phyloP scores from a whole-genome alignment of 2,113 vertebrate species.

The Trinectes maculatus region DNA sequence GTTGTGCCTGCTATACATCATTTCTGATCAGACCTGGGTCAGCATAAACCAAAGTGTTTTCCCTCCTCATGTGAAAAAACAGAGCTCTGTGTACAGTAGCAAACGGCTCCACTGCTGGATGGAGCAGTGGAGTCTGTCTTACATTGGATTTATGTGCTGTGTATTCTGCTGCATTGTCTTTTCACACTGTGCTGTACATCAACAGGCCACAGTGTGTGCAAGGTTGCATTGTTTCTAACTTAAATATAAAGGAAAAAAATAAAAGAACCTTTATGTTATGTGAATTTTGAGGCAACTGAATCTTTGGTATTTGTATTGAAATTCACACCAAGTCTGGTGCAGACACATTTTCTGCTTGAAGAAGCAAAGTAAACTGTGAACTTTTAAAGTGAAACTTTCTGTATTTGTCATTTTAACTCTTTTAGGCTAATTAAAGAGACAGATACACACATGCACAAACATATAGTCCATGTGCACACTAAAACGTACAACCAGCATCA shows the following conservation, averaged over 20 bases:
- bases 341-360: constrained; percentile 25
- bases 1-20: constrained; percentile 76
- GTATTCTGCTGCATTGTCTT: constrained; percentile 42
- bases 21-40: constrained; percentile 79
- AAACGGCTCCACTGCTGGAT: constrained; percentile 43
- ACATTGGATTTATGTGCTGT: constrained; percentile 67
- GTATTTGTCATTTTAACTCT: constrained; percentile 24
- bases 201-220: constrained; percentile 24
- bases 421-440: constrained; percentile 6
- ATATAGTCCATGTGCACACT: constrained; percentile 22
- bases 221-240: constrained; percentile 16
- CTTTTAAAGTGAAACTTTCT: constrained; percentile 41
- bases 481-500: constrained; percentile 49
- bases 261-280: constrained; percentile 33
- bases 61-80: constrained; percentile 44
- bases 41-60: constrained; percentile 72
- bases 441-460: constrained; percentile 8
- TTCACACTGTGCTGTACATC: constrained; percentile 57
- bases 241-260: constrained; percentile 1
- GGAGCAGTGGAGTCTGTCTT: constrained; percentile 43
- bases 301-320: constrained; percentile 31
- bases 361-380: background rate
- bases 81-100: constrained; percentile 51
- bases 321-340: constrained; percentile 16
- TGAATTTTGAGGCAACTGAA: constrained; percentile 24